Percentiles rank a stretch among this genome's conserved stretches.
These are phyloP conservation scores for Xerus inauris DNA, from an alignment of 2,113 vertebrate species.

Conservation along the genomic window DNA sequence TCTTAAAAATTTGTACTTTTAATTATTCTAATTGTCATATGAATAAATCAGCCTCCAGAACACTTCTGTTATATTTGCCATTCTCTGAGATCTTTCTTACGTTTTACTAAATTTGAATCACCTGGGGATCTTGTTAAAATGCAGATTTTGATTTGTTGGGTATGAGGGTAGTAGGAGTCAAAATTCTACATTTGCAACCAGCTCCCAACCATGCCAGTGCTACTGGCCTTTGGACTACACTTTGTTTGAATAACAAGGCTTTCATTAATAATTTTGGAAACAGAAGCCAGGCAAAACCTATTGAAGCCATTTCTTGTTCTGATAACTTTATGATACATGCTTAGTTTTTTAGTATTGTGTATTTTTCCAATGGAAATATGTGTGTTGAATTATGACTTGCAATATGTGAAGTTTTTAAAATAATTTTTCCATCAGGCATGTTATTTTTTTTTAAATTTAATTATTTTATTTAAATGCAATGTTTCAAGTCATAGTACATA, in stretches of 20 bases:
- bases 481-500: no score
- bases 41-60: background rate
- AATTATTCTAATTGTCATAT: background rate
- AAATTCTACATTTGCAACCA: background rate
- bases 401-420: background rate
- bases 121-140: background rate
- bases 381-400: background rate
- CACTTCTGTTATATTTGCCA: background rate
- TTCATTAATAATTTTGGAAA: background rate
- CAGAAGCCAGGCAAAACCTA: background rate
- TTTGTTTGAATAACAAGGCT: background rate
- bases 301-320: background rate
- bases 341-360: background rate
- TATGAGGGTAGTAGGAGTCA: no score
- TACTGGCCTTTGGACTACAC: background rate
- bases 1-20: conserved; percentile 33
- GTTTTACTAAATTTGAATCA: background rate
- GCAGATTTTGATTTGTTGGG: background rate
- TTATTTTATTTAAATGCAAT: no score
- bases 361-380: background rate
- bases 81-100: background rate
- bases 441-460: no score
- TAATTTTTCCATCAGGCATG: background rate
- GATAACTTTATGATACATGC: background rate
- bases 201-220: background rate